Conservation (phyloP, 2,797 vertebrate species). For the Pogonophryne albipinna region DNA sequence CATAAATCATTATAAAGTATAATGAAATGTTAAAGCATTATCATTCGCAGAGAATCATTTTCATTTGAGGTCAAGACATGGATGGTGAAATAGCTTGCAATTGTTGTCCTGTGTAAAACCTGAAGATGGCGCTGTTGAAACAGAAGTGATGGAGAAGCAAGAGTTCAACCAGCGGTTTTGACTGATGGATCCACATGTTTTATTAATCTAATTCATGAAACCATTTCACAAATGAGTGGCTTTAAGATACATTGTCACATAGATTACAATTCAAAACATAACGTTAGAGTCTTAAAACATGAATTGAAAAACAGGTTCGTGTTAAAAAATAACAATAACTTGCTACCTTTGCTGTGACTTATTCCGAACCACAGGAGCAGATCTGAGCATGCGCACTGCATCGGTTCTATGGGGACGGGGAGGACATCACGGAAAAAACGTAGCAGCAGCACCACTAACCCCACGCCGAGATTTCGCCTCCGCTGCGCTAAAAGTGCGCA, state of each 20-base stretch:
- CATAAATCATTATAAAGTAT: background rate
- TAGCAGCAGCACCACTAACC: conserved; percentile 72
- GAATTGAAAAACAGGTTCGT: background rate
- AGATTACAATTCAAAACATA: rapidly evolving
- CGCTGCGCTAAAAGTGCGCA: conserved; percentile 55
- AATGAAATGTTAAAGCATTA: background rate
- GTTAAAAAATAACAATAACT: conserved; percentile 33
- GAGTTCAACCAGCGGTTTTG: conserved; percentile 62
- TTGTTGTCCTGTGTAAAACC: background rate
- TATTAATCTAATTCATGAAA: conserved; percentile 1
- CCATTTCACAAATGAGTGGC: rapidly evolving
- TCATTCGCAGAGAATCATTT: conserved; percentile 18
- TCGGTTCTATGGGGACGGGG: conserved; percentile 78
- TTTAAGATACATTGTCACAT: rapidly evolving
- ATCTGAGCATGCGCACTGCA: conserved; percentile 84
- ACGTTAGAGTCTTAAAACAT: rapidly evolving
- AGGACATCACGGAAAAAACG: conserved; percentile 86
- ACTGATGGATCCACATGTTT: conserved; percentile 60
- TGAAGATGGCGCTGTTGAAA: conserved; percentile 68
- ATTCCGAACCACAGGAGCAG: conserved; percentile 61
- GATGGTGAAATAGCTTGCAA: conserved; percentile 73
- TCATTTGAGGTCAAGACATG: conserved; percentile 20
- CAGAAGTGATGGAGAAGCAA: background rate
- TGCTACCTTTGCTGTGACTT: conserved; percentile 64
- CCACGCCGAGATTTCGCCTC: conserved; percentile 77